Evolutionary conservation across 2,888 invertebrate genomes (phyloP).

Genomic region (Cotesia congregata): DNA sequence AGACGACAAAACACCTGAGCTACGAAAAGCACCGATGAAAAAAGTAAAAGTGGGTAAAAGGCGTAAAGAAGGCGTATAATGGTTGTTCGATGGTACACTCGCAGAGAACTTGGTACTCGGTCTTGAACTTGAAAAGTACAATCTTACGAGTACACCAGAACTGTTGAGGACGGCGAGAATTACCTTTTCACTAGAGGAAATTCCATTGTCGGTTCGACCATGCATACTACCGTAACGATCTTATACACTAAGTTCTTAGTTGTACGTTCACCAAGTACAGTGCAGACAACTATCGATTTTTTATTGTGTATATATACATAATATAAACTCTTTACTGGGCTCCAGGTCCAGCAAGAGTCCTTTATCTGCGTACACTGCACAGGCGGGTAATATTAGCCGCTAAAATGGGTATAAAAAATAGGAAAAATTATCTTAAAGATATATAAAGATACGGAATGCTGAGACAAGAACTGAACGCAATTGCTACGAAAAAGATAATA

Average conservation of each 20-base stretch:
- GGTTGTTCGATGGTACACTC: conserved; percentile 46
- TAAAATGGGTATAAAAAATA: no score
- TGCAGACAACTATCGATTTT: background rate
- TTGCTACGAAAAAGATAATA: conserved; percentile 33
- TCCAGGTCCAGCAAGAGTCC: background rate
- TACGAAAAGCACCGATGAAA: conserved; percentile 24
- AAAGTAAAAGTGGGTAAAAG: conserved; percentile 30
- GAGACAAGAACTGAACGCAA: conserved; percentile 21
- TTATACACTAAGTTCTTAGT: conserved; percentile 43
- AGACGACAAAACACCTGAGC: conserved; percentile 26
- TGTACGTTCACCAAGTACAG: conserved; percentile 26
- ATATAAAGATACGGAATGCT: background rate
- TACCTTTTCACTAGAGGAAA: conserved; percentile 45
- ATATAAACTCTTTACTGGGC: background rate
- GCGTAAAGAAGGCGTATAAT: conserved; percentile 41
- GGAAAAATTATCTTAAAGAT: no score
- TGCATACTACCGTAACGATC: conserved; percentile 50
- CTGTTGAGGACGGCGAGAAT: conserved; percentile 41
- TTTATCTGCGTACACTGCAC: background rate
- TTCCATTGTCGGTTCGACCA: conserved; percentile 47
- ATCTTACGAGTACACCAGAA: conserved; percentile 15
- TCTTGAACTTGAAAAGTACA: conserved; percentile 37
- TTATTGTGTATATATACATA: background rate
- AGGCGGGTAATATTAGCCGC: no score
- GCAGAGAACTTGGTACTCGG: conserved; percentile 29